Conservation (phyloP, 1,140 invertebrate species). For the Tachypleus tridentatus region DNA sequence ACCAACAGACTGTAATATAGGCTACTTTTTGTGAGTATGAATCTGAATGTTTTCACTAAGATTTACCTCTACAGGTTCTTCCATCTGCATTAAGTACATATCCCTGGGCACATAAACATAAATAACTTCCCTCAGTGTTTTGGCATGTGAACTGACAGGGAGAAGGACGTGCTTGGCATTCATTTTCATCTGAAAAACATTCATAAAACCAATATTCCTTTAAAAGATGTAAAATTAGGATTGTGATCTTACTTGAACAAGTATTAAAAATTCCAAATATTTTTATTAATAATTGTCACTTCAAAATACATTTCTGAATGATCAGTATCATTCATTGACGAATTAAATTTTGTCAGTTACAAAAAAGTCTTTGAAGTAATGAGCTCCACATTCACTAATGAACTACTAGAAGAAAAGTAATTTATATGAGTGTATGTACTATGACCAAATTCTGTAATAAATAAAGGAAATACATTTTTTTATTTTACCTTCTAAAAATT, state of each 20-base stretch:
- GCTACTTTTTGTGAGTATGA: too few species aligned
- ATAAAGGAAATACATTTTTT: conserved; percentile 8
- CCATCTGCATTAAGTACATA: conserved; percentile 52
- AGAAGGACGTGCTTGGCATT: conserved; percentile 48
- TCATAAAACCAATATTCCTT: too few species aligned
- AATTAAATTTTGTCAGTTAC: conserved; percentile 39
- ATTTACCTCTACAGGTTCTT: conserved; percentile 49
- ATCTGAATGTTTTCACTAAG: too few species aligned
- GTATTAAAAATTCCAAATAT: too few species aligned
- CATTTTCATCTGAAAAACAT: conserved; percentile 48
- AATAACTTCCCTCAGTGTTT: conserved; percentile 62
- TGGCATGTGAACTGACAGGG: conserved; percentile 61
- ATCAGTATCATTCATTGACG: too few species aligned
- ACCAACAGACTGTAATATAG: too few species aligned
- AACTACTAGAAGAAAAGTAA: background rate
- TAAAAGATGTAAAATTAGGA: too few species aligned
- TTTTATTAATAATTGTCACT: too few species aligned
- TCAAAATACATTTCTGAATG: too few species aligned
- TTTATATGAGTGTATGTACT: conserved; percentile 10
- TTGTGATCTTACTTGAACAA: too few species aligned
- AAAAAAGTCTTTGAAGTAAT: conserved; percentile 56
- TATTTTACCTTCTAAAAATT: too few species aligned
- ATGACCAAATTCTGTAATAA: conserved; percentile 34
- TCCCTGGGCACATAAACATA: conserved; percentile 28
- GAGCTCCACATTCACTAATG: conserved; percentile 34